Conservation (phyloP, 2,888 invertebrate species). For the Oconnorella tubifera region DNA sequence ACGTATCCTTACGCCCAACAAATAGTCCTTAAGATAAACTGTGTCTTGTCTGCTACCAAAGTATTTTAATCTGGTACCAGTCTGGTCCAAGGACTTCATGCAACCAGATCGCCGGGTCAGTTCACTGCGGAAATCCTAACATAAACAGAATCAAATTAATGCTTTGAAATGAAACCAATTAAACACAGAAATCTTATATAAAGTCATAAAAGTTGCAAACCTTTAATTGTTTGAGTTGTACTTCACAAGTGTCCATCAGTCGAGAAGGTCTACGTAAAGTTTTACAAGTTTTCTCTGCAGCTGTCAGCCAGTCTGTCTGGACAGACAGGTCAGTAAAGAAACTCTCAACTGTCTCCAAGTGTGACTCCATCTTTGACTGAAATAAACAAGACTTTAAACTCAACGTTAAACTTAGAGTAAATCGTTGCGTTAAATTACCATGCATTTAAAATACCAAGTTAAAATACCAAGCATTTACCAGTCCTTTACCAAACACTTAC, state of each 20-base stretch:
- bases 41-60: conserved; percentile 55
- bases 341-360: conserved; percentile 47
- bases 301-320: conserved; percentile 54
- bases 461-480: too few relatives aligned
- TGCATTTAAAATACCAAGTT: too few relatives aligned
- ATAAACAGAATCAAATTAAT: too few relatives aligned
- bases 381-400: too few relatives aligned
- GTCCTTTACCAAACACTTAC: too few relatives aligned
- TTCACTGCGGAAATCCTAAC: conserved; percentile 40
- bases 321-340: conserved; percentile 52
- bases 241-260: conserved; percentile 46
- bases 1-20: conserved; percentile 51
- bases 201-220: too few relatives aligned
- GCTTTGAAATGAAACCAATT: too few relatives aligned
- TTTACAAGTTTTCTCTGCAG: conserved; percentile 48
- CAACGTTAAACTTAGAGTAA: too few relatives aligned
- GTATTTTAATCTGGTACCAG: conserved; percentile 54
- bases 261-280: conserved; percentile 54
- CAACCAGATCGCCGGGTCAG: conserved; percentile 47
- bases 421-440: too few relatives aligned
- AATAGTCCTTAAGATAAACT: conserved; percentile 52
- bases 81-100: conserved; percentile 49
- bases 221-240: conserved; percentile 50
- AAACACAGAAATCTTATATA: too few relatives aligned
- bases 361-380: conserved; percentile 52